phyloP scores from a whole-genome alignment of 2,888 invertebrate species.

The Teleiodes luculella region DNA sequence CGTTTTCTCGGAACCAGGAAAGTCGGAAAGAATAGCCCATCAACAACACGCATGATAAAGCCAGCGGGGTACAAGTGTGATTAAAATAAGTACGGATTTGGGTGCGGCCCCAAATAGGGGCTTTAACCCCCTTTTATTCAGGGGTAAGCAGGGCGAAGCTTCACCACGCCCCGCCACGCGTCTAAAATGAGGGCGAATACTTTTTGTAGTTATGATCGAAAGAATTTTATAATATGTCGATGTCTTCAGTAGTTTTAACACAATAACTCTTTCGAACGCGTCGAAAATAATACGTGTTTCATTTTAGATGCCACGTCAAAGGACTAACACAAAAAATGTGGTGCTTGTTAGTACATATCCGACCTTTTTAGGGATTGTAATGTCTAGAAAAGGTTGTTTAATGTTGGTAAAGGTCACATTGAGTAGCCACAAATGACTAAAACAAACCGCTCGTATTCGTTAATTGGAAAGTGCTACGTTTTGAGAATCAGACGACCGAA shows the following conservation, averaged over 20 bases:
- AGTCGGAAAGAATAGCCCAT: conserved; percentile 35
- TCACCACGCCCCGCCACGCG: conserved; percentile 40
- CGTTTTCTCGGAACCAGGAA: conserved; percentile 20
- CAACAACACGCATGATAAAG: conserved; percentile 64
- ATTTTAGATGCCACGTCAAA: not conserved
- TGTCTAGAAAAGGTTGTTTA: conserved; percentile 1
- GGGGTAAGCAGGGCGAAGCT: conserved; percentile 33
- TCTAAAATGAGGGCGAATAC: conserved; percentile 22
- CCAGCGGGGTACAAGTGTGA: conserved; percentile 63
- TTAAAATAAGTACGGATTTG: conserved; percentile 74
- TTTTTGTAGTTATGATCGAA: not conserved
- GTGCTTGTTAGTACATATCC: not conserved
- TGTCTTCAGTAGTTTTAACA: not conserved
- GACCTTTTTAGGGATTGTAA: conserved; percentile 2
- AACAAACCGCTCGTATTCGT: not conserved
- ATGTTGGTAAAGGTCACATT: conserved; percentile 2
- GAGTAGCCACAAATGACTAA: not conserved
- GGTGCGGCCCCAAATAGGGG: conserved; percentile 50
- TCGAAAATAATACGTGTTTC: no score
- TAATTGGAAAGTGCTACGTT: not conserved
- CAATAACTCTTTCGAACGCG: not conserved
- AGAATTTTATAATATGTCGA: not conserved
- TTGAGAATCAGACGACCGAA: not conserved
- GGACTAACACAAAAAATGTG: not conserved
- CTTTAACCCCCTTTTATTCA: not conserved